Evolutionary conservation across 2,888 invertebrate genomes (phyloP).

Genomic region (Drosophila hamatofila): DNA sequence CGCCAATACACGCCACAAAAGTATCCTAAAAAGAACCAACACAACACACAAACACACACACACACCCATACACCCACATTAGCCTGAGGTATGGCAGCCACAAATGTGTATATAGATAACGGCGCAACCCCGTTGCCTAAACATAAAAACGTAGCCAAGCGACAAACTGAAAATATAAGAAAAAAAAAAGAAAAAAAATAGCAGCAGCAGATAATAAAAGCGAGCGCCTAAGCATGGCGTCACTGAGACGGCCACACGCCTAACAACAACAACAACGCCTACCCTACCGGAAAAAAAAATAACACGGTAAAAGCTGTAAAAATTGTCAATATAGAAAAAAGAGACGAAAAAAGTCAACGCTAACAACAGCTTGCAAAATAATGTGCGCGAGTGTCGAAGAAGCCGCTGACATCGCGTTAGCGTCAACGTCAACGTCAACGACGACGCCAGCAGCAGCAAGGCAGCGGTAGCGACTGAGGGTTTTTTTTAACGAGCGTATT

Average conservation of each 20-base stretch:
- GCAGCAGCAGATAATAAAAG: constrained; percentile 67
- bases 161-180: constrained; percentile 54
- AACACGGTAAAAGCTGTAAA: constrained; percentile 74
- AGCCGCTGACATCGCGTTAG: constrained; percentile 66
- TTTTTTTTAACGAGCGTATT: constrained; percentile 71
- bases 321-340: constrained; percentile 72
- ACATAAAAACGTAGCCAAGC: constrained; percentile 70
- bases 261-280: constrained; percentile 29
- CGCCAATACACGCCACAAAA: constrained; percentile 36
- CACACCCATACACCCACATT: constrained; percentile 6
- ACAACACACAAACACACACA: constrained; percentile 14
- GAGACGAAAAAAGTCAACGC: constrained; percentile 55
- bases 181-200: constrained; percentile 24
- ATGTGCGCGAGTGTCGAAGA: constrained; percentile 76
- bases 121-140: constrained; percentile 64
- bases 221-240: constrained; percentile 75
- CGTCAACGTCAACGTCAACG: constrained; percentile 26
- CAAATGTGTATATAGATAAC: constrained; percentile 69
- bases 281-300: constrained; percentile 40
- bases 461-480: constrained; percentile 41
- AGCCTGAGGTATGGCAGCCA: constrained; percentile 50
- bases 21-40: constrained; percentile 24
- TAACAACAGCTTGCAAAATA: constrained; percentile 72
- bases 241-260: constrained; percentile 62
- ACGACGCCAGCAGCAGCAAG: constrained; percentile 19